A percentile compares a stretch with the other conserved stretches of the same genome.
Conservation (phyloP, 2,888 invertebrate species). For the Orchesellides sinensis region DNA sequence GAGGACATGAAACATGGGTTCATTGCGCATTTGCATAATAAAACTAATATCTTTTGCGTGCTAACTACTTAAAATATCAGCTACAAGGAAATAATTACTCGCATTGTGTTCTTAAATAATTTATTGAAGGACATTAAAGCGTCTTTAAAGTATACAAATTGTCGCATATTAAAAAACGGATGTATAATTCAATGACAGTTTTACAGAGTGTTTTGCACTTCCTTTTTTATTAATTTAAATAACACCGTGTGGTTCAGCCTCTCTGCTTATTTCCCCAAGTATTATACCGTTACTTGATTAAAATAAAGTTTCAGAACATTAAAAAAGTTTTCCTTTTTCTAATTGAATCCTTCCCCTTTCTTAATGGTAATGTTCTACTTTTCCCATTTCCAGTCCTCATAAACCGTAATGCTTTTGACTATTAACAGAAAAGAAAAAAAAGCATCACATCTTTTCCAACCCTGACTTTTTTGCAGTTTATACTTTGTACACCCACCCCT, state of each 20-base stretch:
- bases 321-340: conserved; percentile 28
- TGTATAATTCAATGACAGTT: conserved; percentile 1
- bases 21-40: conserved; percentile 3
- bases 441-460: not conserved
- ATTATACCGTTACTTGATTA: conserved; percentile 16
- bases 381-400: conserved; percentile 20
- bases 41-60: not conserved
- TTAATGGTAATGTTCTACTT: conserved; percentile 28
- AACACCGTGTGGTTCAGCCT: not conserved
- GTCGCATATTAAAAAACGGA: conserved; percentile 34
- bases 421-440: conserved; percentile 4
- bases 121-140: conserved; percentile 7
- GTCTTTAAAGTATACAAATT: conserved; percentile 15
- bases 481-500: conserved; percentile 16
- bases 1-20: conserved; percentile 19
- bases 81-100: not conserved
- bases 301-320: conserved; percentile 6
- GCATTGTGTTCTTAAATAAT: not conserved
- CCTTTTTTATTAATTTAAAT: conserved; percentile 31
- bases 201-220: conserved; percentile 13
- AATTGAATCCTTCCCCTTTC: conserved; percentile 43
- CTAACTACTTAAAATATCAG: not conserved
- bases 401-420: conserved; percentile 6
- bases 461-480: conserved; percentile 4
- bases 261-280: not conserved